Evolutionary conservation across 2,113 vertebrate genomes (phyloP).

Genomic region (Poecile atricapillus): DNA sequence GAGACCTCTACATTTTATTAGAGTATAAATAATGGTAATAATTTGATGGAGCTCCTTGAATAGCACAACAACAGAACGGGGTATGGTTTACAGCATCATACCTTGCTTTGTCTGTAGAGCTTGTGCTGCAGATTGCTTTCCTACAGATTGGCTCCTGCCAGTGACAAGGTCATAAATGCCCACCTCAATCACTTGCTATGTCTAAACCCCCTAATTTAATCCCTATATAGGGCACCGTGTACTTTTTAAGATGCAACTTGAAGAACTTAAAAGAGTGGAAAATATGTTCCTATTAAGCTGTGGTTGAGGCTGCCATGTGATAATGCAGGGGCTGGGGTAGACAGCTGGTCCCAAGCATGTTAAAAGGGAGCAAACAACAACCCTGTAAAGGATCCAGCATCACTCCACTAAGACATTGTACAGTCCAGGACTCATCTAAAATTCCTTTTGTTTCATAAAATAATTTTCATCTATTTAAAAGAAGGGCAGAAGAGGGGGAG

Average conservation of each 20-base stretch:
- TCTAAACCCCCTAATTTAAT: not conserved
- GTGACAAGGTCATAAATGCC: not conserved
- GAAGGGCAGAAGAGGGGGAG: not conserved
- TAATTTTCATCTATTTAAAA: not conserved
- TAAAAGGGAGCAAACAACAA: not conserved
- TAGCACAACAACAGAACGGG: not conserved
- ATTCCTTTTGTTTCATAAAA: not conserved
- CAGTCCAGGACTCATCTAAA: not conserved
- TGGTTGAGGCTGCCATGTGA: not conserved
- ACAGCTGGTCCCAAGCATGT: not conserved
- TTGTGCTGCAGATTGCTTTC: not conserved
- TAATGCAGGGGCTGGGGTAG: not conserved
- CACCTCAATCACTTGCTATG: not conserved
- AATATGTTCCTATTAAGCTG: not conserved
- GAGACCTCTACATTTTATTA: constrained; percentile 1
- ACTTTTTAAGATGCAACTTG: not conserved
- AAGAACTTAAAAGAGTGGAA: not conserved
- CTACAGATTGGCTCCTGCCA: not conserved
- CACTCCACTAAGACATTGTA: not conserved
- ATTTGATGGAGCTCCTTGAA: constrained; percentile 33
- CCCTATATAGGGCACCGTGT: not conserved
- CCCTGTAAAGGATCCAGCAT: not conserved
- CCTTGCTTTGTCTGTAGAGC: not conserved
- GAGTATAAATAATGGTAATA: not conserved
- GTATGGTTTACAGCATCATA: not conserved